Conservation (phyloP, 2,113 vertebrate species). For the Phaethornis superciliosus region DNA sequence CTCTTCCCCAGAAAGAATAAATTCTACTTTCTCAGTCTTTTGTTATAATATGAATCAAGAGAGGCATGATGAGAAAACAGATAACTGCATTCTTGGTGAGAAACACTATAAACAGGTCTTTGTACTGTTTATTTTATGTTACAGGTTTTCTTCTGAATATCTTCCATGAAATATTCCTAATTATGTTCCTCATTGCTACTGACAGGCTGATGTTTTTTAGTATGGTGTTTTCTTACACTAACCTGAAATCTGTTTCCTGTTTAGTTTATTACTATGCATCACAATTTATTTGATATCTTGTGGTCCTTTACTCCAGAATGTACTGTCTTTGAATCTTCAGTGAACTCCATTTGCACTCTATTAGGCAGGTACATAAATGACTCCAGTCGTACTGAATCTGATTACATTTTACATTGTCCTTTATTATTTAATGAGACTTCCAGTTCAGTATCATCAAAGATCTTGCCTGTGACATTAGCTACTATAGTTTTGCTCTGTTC, state of each 20-base stretch:
- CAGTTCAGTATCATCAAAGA: constrained; percentile 34
- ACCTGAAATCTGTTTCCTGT: neutral
- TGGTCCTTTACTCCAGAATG: neutral
- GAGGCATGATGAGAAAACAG: neutral
- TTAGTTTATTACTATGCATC: neutral
- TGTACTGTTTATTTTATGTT: neutral
- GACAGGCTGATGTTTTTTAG: neutral
- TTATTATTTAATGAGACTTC: constrained; percentile 53
- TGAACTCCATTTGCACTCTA: constrained; percentile 30
- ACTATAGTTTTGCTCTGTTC: neutral
- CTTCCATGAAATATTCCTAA: neutral
- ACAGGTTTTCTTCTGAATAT: neutral
- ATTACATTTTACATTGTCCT: constrained; percentile 50
- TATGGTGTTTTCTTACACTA: neutral
- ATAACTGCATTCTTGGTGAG: neutral
- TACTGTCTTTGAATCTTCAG: neutral
- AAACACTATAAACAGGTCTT: neutral
- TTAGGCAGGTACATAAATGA: constrained; percentile 20
- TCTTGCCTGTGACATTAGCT: neutral
- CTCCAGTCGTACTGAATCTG: constrained; percentile 20
- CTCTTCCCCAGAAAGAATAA: neutral
- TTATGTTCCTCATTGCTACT: neutral
- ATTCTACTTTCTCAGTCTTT: neutral
- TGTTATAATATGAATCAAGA: neutral
- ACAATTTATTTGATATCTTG: neutral